Evolutionary conservation across 2,113 vertebrate genomes (phyloP).

Genomic region (Microtus montanus): DNA sequence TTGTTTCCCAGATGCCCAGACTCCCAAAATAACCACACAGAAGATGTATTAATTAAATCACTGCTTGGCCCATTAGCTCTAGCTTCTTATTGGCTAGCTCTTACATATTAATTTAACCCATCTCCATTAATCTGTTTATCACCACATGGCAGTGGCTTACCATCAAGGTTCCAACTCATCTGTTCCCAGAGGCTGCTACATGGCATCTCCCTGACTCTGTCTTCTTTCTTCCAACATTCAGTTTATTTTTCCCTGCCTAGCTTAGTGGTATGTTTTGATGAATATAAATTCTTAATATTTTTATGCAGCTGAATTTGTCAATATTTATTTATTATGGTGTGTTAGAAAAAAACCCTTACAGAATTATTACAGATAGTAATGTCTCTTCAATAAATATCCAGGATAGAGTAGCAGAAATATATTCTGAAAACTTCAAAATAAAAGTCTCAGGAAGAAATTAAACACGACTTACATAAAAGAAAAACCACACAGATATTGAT

Average conservation of each 20-base stretch:
- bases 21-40: no score
- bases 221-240: no score
- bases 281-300: constrained; percentile 10
- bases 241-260: no score
- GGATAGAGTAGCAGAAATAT: not conserved
- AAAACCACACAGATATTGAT: not conserved
- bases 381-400: not conserved
- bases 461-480: not conserved
- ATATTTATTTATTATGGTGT: not conserved
- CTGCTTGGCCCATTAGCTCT: no score
- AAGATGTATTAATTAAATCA: no score
- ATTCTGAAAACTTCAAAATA: not conserved
- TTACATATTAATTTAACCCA: no score
- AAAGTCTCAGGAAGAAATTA: not conserved
- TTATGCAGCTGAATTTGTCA: not conserved
- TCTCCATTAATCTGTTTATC: no score
- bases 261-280: not conserved
- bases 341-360: not conserved
- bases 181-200: no score
- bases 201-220: accelerated
- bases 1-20: no score
- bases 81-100: no score
- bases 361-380: not conserved
- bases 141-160: no score
- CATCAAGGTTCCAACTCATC: no score